Base-by-base conservation (phyloP, 2,797 vertebrate species). In the Poeciliopsis presidionis region DNA sequence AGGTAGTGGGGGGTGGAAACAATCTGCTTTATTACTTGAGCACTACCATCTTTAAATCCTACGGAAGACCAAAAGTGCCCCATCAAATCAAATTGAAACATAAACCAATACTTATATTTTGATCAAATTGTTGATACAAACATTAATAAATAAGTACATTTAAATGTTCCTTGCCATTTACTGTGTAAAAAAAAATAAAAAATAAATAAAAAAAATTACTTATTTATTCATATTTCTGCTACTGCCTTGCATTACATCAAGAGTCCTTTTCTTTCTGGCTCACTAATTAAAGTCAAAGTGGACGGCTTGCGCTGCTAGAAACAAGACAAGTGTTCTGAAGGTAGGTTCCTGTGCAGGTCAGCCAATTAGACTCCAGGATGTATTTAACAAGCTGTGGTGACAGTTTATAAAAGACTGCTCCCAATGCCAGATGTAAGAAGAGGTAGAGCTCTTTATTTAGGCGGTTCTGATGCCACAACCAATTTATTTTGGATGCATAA, bases 401-500 rank as follows among this genome's bases (percentile, higher is more conserved):
- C 11, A 30, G 57, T 61, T 30, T 61, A 18, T 61, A 16, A 61
- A 7, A 33, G 28, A 30, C 57, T 18, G 28, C 25, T n/a, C 53
- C 25, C 57, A 61, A 61, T 36, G 16, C 59, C 30, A 36, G 59
- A 20, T 20, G 8, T 20, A 63, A 16, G 30, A 63, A 36, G 59
- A 3, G 33, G 30, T 36, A 6, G 13, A 30, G 13, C 28, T 30
- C 28, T 28, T 28, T 13, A 30, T 59, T 4, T 30, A 30, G 57
- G 28, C 12, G 7, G n/a, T 7, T 59, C 30, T 30, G 13, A 25
- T 30, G 28, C 28, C 57, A 16, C 25, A 30, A 6, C 28, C 55
- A n/a, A 57, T 57, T 61, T 61, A 33, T 61, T 61, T 61, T 61
- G 25, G 25, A 57, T 57, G 55, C n/a, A 57, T 57, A 57, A 57